Base-by-base conservation (phyloP, 1,140 invertebrate genomes). In the Apis florea region DNA sequence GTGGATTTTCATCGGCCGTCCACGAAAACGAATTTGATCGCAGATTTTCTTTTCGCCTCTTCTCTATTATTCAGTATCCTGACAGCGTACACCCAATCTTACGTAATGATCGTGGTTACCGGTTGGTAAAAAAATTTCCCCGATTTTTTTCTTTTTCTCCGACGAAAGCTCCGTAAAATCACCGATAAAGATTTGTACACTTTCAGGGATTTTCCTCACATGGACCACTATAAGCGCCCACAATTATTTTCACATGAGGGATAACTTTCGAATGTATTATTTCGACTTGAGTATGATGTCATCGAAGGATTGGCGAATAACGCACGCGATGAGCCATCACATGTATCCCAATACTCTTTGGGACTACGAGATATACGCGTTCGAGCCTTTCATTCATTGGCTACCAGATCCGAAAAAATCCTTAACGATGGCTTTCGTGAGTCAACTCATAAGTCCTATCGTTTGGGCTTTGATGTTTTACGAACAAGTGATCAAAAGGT, bases 241-340 rank as follows among this genome's bases (percentile, higher is more conserved):
- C 89, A 98, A 98, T 92, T 98, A 97, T 89, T 96, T 98, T 69
- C 97, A 98, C 90, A 94, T 96, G 87, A 95, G 94, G 31, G 96
- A 98, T 88, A 97, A 95, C 89, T 97, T 97, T 94, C 95, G 97
- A 66, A 97, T 97, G 96, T 97, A 97, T 89, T 95, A 97, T 59
- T 97, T 97, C 79, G 96, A 98, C 88, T 90, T 98, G 19, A 93
- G 94, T 51, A 89, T 96, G 70, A 91, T 96, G 91, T 95, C 95
- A 5, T 96, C 95, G n/a, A 94, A 95, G 78, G 95, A 97, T 79
- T 98, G 97, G 95, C 94, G 97, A 84, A 95, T 98, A 59, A 95
- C 95, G 0, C 97, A 98, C 87, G 95, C 94, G 0, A 88, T 98
- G 31, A 97, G 96, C 51, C 97, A 98, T 91, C 97, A 98, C 90